phyloP scores from a whole-genome alignment of 1,140 invertebrate species.

The Asobara japonica region DNA sequence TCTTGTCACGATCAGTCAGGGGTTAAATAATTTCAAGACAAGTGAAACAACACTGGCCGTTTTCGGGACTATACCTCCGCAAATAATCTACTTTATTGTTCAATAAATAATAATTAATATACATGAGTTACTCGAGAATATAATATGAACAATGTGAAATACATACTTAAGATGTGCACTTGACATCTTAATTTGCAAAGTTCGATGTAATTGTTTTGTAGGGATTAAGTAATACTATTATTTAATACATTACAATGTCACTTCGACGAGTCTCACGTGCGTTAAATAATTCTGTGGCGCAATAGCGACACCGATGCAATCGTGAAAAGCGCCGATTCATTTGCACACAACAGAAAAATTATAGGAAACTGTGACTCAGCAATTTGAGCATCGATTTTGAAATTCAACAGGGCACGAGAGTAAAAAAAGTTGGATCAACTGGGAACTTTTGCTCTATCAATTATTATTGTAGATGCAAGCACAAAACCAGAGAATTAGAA shows the following conservation, averaged over 20 bases:
- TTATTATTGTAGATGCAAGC: too few relatives aligned
- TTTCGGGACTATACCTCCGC: too few relatives aligned
- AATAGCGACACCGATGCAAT: background rate
- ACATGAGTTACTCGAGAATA: background rate
- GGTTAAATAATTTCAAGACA: background rate
- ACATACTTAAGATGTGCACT: background rate
- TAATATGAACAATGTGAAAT: background rate
- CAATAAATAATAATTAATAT: background rate
- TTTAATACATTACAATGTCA: background rate
- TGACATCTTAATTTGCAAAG: background rate
- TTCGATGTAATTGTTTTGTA: background rate
- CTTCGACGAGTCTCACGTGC: background rate
- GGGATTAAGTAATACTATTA: background rate
- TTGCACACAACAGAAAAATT: background rate
- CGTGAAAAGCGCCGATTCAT: background rate
- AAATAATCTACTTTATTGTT: background rate
- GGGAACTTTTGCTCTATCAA: too few relatives aligned
- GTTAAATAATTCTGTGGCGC: background rate
- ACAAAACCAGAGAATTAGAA: too few relatives aligned
- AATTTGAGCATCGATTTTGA: too few relatives aligned
- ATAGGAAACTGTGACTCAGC: background rate
- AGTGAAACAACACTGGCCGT: background rate
- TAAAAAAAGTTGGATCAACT: too few relatives aligned
- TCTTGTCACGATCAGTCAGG: background rate
- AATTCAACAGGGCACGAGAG: too few relatives aligned